These are phyloP conservation scores for Agrilus biguttatus DNA, from an alignment of 2,888 invertebrate species.

Conservation along the genomic window DNA sequence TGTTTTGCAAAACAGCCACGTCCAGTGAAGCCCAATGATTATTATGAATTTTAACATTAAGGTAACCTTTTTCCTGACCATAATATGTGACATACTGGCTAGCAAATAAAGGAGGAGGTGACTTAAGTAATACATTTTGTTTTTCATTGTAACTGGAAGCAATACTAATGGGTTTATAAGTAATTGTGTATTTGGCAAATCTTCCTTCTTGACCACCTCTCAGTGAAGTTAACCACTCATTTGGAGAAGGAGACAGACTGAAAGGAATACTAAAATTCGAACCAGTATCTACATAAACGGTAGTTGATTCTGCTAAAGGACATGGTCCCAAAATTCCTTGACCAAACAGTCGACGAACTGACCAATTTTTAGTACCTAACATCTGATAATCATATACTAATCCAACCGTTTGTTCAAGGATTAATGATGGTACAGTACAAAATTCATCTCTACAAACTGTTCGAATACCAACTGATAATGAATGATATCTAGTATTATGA, in stretches of 20 bases:
- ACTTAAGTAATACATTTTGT: slow-evolving; percentile 37
- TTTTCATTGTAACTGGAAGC: slow-evolving; percentile 41
- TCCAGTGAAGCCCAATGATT: slow-evolving; percentile 62
- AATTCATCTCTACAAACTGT: slow-evolving; percentile 51
- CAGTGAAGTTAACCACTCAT: slow-evolving; percentile 39
- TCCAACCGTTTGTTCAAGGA: slow-evolving; percentile 73
- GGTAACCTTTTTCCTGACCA: slow-evolving; percentile 83
- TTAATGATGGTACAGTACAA: slow-evolving; percentile 45
- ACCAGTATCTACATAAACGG: slow-evolving; percentile 68
- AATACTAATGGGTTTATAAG: slow-evolving; percentile 43
- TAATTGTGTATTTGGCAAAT: slow-evolving; percentile 55
- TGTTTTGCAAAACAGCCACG: slow-evolving; percentile 74
- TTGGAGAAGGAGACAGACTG: slow-evolving; percentile 47
- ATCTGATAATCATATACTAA: slow-evolving; percentile 73
- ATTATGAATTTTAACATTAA: slow-evolving; percentile 74
- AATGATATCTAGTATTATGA: slow-evolving; percentile 88
- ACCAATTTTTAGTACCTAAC: slow-evolving; percentile 61
- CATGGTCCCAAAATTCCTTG: slow-evolving; percentile 71
- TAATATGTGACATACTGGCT: slow-evolving; percentile 76
- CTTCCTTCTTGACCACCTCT: slow-evolving; percentile 54
- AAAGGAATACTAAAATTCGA: slow-evolving; percentile 46
- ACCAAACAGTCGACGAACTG: slow-evolving; percentile 74
- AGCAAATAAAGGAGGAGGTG: slow-evolving; percentile 57
- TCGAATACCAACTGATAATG: slow-evolving; percentile 72
- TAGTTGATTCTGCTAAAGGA: slow-evolving; percentile 62